Evolutionary conservation across 2,888 invertebrate genomes (phyloP).

Genomic region (Sceliomorpha sp.): DNA sequence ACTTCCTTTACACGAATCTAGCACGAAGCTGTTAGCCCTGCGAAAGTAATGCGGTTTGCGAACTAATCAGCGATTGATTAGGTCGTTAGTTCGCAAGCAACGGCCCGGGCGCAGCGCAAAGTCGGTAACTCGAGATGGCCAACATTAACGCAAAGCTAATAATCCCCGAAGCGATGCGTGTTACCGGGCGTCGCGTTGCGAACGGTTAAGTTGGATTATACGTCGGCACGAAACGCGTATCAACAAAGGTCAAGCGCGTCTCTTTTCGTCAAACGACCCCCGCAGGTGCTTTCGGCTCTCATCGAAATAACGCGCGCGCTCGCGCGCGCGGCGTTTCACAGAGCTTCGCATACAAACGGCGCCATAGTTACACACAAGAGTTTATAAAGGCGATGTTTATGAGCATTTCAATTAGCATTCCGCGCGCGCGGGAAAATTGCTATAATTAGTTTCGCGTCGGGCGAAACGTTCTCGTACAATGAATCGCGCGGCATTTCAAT

Average conservation of each 20-base stretch:
- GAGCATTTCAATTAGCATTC: conserved; percentile 34
- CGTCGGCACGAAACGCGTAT: conserved; percentile 35
- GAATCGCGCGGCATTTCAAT: conserved; percentile 15
- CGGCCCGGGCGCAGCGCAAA: conserved; percentile 5
- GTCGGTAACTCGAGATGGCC: conserved; percentile 1
- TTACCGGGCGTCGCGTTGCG: conserved; percentile 14
- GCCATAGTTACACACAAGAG: conserved; percentile 17
- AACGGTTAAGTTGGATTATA: conserved; percentile 31
- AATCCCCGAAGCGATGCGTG: conserved; percentile 18
- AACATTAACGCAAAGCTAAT: conserved; percentile 21
- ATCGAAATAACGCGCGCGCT: conserved; percentile 17
- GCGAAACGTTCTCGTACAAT: not conserved
- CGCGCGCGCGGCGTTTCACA: no score
- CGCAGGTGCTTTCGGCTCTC: conserved; percentile 7
- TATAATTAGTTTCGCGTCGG: conserved; percentile 21
- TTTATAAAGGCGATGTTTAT: conserved; percentile 18
- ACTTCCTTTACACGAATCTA: no score
- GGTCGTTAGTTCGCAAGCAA: conserved; percentile 11
- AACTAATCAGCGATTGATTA: conserved; percentile 31
- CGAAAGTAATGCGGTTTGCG: not conserved
- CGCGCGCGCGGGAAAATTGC: conserved; percentile 8
- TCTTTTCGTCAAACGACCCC: conserved; percentile 27
- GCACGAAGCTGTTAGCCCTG: no score
- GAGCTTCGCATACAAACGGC: no score
- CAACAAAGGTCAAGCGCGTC: conserved; percentile 35